Base-by-base conservation (phyloP, 2,797 vertebrate genomes). In the Todus mexicanus region DNA sequence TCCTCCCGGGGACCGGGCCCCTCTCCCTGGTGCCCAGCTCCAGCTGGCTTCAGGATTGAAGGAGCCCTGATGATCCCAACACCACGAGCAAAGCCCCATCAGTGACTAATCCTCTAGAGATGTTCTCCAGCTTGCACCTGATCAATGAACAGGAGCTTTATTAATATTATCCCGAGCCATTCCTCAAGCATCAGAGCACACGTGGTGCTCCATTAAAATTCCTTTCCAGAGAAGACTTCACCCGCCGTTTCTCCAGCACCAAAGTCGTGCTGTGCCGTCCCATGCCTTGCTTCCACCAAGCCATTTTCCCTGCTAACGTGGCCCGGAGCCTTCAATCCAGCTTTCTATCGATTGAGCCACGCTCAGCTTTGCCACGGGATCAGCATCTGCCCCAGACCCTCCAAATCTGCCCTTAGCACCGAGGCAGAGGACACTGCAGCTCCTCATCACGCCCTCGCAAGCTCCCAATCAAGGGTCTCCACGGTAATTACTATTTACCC, bases 361-460 rank as follows among this genome's bases (percentile, higher is more conserved):
- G 2, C 6, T 64, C 61, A 57, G 61, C 72, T 77, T 87, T 82
- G 63, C 91, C 87, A 23, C 0, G n/a, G 76, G 64, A 76, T 75
- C 87, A 89, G 75, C 42, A 4, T 33, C 64, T 65, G 26, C 53
- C 77, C 42, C 23, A 7, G 54, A 37, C 27, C 2, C 27, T 1
- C 35, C 3, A 3, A 35, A 29, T 4, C 72, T 50, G 82, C 70
- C 77, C 88, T 77, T 27, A 6, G 4, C 27, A 3, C 15, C 33
- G 2, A 4, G 2, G 42, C 35, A 33, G 84, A 72, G 76, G 83
- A 47, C 37, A 22, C 42, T 0, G 18, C 2, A 3, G 26, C 38
- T 29, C 18, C 14, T 45, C 35, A 5, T 4, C 0, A 5, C 2
- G 0, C 27, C 3, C 0, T 16, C 17, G 33, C 14, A 27, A 25